Conservation (phyloP, 2,797 vertebrate species). For the Amblyraja radiata region DNA sequence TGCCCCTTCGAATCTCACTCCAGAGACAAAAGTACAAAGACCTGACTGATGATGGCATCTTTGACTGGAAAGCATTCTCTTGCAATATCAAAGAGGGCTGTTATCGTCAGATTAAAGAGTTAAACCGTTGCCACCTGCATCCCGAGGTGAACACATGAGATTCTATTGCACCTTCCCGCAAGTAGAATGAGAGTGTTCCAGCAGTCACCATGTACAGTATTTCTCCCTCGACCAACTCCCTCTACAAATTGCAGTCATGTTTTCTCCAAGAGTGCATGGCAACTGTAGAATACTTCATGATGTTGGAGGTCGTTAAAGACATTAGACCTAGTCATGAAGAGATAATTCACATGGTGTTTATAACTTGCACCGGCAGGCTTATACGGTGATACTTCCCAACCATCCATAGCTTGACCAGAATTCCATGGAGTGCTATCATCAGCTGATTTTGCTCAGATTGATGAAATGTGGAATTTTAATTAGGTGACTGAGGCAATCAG, state of each 20-base stretch:
- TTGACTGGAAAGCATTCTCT: neutral
- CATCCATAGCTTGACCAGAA: too few relatives aligned
- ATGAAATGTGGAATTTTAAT: neutral
- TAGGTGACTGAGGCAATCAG: neutral
- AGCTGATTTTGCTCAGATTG: neutral
- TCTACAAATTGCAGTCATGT: neutral
- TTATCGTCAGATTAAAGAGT: neutral
- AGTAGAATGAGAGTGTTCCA: neutral
- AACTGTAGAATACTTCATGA: too few relatives aligned
- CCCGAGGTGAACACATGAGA: neutral
- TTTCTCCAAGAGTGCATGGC: neutral
- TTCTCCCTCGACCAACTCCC: neutral
- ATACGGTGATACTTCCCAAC: neutral
- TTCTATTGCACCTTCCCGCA: neutral
- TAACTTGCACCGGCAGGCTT: neutral
- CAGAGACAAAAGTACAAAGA: neutral
- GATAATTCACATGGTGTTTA: neutral
- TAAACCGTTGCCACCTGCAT: neutral
- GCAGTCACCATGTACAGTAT: neutral
- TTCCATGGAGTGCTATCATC: neutral
- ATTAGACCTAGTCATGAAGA: neutral
- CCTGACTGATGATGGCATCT: neutral
- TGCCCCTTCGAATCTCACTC: neutral
- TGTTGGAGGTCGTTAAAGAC: neutral
- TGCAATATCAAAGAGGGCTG: neutral